A percentile compares a stretch with the other conserved stretches of the same genome.
These are phyloP conservation scores for Lycorma delicatula DNA, from an alignment of 1,140 invertebrate genomes.

Conservation along the genomic window DNA sequence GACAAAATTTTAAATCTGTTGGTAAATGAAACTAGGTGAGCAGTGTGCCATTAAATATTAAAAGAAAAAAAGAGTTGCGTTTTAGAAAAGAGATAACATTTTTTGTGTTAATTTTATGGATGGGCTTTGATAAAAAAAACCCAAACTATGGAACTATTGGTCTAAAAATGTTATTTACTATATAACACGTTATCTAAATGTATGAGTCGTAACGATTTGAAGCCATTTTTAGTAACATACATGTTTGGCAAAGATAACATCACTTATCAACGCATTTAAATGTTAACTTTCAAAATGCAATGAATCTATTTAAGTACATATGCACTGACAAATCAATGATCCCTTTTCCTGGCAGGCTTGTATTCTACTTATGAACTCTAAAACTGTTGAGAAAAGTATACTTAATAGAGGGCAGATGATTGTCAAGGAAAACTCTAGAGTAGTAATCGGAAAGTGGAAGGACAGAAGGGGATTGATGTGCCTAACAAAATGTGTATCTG, in stretches of 20 bases:
- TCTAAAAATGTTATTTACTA: background rate
- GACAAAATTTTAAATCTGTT: slow-evolving; percentile 5
- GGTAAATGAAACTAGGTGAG: background rate
- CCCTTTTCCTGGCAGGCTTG: background rate
- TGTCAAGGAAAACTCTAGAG: too few species aligned
- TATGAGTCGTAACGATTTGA: background rate
- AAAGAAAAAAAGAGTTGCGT: background rate
- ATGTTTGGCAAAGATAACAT: background rate
- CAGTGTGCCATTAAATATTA: background rate
- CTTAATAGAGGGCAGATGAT: too few species aligned
- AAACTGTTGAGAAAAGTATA: too few species aligned
- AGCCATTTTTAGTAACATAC: background rate
- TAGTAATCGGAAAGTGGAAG: background rate
- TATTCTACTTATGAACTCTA: too few species aligned
- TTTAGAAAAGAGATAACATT: background rate
- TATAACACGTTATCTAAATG: background rate
- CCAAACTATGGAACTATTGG: background rate
- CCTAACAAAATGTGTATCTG: background rate
- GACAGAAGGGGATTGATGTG: background rate
- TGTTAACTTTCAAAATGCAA: background rate
- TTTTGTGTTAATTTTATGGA: background rate
- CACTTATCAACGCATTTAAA: background rate
- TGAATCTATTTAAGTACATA: background rate
- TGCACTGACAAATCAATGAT: background rate
- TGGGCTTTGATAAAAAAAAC: background rate